Evolutionary conservation across 2,113 vertebrate genomes (phyloP), one percentile per base, ranked within the genome.

Genomic region (Melanerpes aurifrons): DNA sequence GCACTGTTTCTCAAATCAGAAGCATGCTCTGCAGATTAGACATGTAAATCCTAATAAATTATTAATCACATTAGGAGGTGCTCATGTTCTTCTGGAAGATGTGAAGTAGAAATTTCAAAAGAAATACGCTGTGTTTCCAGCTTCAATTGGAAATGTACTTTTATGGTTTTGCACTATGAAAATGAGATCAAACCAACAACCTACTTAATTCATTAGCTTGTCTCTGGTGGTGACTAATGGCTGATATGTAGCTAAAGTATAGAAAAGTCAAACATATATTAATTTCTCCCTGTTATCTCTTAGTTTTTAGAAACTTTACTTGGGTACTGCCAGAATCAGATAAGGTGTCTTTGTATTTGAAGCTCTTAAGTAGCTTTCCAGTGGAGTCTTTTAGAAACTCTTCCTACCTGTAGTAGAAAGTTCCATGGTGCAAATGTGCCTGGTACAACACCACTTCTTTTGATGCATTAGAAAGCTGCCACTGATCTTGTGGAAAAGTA

Each of bases 281-380:
- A 3, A 25, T 57, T 82, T 32, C 15, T 76, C 19, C 16, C 6
- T 43, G 10, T 71, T 86, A 48, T 84, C 29, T 56, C 3, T 68
- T 64, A 68, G 35, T 83, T 94, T 81, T 86, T 57, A 90, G 80
- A 74, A 86, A 75, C 21, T 70, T 86, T 48, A 71, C 16, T 86
- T 70, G 70, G 37, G 4, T 31, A 53, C 35, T 77, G 26, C 20
- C 43, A 82, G 47, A 31, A 50, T 83, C 29, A 69, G 22, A 77
- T 86, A 26, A 77, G 53, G 2, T 47, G 2, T 26, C 8, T 40
- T 74, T 90, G 57, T 61, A 56, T 56, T 64, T 45, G 45, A 78
- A 84, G 15, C 10, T 72, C 16, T 82, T 72, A 9, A 82, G 75
- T 76, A 76, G 4, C 21, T 6, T 82, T 76, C 32, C 63, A 92